Conservation (phyloP, 2,113 vertebrate species). For the Laticauda laticaudata region DNA sequence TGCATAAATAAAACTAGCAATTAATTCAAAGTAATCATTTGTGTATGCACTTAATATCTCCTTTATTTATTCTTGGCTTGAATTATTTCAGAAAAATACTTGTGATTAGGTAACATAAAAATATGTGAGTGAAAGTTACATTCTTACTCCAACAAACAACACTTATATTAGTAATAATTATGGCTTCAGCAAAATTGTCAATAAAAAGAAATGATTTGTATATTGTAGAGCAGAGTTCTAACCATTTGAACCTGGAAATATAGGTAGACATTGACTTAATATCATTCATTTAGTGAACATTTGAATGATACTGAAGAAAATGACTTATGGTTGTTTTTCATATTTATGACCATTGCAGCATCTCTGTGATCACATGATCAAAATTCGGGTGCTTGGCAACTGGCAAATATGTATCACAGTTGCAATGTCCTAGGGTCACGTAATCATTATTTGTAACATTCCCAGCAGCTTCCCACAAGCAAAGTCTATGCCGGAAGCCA, state of each 20-base stretch:
- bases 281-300: not conserved
- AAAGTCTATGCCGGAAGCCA: not conserved
- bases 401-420: not conserved
- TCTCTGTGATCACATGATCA: not conserved
- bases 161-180: not conserved
- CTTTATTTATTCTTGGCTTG: not conserved
- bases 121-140: not conserved
- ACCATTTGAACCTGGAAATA: not conserved
- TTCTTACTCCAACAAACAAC: not conserved
- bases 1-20: not conserved
- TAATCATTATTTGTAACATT: not conserved
- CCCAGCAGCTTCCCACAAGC: not conserved
- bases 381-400: not conserved
- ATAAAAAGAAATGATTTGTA: not conserved
- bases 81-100: not conserved
- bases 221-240: not conserved
- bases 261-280: not conserved
- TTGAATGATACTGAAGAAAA: not conserved
- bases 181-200: not conserved
- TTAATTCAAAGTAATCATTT: not conserved
- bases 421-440: not conserved
- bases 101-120: not conserved
- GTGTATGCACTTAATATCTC: not conserved
- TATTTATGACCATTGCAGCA: not conserved
- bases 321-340: not conserved